A percentile compares a stretch with the other conserved stretches of the same genome.
phyloP scores from a whole-genome alignment of 1,140 invertebrate species.

The Cherax destructor region DNA sequence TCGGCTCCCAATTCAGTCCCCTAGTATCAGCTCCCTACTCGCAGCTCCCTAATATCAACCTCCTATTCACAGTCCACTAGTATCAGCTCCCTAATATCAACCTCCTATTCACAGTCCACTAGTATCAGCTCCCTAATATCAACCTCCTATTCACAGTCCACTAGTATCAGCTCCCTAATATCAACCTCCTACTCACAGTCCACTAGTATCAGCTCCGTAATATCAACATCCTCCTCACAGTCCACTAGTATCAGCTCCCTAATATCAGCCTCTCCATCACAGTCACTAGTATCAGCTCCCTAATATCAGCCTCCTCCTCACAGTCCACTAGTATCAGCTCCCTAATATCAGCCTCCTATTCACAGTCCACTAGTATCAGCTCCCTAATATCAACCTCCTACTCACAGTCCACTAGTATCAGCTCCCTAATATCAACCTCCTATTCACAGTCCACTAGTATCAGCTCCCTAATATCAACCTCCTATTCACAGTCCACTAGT shows the following conservation, averaged over 20 bases:
- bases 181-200: not conserved
- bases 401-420: not conserved
- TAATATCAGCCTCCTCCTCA: not conserved
- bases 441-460: not conserved
- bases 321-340: not conserved
- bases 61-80: not conserved
- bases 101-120: not conserved
- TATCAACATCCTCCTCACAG: not conserved
- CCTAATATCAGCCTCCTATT: not conserved
- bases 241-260: not conserved
- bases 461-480: not conserved
- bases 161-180: not conserved
- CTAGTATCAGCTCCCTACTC: too few relatives aligned
- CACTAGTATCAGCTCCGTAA: not conserved
- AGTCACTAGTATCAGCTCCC: not conserved
- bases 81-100: not conserved
- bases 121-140: not conserved
- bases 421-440: not conserved
- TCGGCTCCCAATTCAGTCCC: too few relatives aligned
- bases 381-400: not conserved
- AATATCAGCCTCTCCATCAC: not conserved
- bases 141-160: not conserved
- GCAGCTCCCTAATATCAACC: not conserved
- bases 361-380: not conserved
- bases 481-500: not conserved